phyloP scores from a whole-genome alignment of 37 sponge, comb jelly and placozoan species.

The Aphrocallistes beatrix region DNA sequence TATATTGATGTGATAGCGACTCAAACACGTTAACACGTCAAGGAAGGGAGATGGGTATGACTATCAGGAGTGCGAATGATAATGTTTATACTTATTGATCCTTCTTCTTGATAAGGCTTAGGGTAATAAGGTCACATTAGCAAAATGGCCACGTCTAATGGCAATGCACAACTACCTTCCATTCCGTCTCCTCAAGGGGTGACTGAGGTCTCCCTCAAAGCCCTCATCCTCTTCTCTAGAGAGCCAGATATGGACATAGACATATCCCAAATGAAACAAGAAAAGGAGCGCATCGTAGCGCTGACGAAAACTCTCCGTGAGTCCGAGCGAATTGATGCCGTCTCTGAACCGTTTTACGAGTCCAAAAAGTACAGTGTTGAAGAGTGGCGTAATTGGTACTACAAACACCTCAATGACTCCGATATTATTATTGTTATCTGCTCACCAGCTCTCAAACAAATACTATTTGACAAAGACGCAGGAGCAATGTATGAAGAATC shows the following conservation, averaged over 20 bases:
- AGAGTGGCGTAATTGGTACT: not conserved
- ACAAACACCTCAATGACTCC: not conserved
- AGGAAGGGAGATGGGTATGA: too few species aligned
- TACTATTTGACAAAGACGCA: not conserved
- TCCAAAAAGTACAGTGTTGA: not conserved
- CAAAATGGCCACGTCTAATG: too few species aligned
- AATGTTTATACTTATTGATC: too few species aligned
- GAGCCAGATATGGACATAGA: conserved; percentile 9
- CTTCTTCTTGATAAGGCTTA: too few species aligned
- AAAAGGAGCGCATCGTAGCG: not conserved
- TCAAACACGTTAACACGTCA: too few species aligned
- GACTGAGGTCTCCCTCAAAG: not conserved
- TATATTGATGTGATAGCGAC: too few species aligned
- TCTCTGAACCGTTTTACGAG: conserved; percentile 15
- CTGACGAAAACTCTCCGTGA: not conserved
- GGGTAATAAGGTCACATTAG: too few species aligned
- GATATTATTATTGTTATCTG: not conserved
- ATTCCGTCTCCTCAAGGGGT: too few species aligned
- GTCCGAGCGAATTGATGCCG: not conserved
- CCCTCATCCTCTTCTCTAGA: not conserved
- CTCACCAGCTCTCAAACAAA: not conserved
- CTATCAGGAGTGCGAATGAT: too few species aligned
- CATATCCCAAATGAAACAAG: not conserved
- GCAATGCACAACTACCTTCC: too few species aligned
- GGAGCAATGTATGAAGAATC: conserved; percentile 7